Base-by-base conservation (phyloP, 1,140 invertebrate genomes). In the Drosophila punjabiensis region DNA sequence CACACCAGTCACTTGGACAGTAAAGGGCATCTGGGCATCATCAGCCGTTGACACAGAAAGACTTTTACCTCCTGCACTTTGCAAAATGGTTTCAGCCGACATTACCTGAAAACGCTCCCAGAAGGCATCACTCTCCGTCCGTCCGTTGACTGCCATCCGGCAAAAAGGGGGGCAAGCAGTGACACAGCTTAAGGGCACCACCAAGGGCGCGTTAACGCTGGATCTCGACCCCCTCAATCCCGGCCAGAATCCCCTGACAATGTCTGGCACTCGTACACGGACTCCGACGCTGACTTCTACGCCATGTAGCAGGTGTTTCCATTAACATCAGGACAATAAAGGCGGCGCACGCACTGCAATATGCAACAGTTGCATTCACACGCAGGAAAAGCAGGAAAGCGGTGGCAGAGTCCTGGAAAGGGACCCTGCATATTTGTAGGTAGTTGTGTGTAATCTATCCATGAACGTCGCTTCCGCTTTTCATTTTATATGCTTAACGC, bases 361-460 rank as follows among this genome's bases (percentile, higher is more conserved):
- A 85, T 85, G 82, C 82, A 86, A 86, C 82, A 86, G 82, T 86
- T 86, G 69, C 82, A 69, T 68, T 65, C 76, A 76, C 71, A 69
- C 35, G 37, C 2, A 18, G 43, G 56, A 13, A 63, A 41, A 16
- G 55, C 35, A 35, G n/a, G n/a, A n/a, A n/a, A n/a, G 55, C n/a
- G 24, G 7, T 43, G 37, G 56, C 24, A 70, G 30, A 20, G 28
- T 4, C 52, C 13, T 45, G 32, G n/a, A 24, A 45, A 16, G n/a
- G 16, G 24, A 14, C n/a, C 18, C 14, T 45, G 70, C 65, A 67
- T 56, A 67, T 71, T 68, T 67, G 47, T 70, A 82, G 70, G 75
- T 65, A 85, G 62, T 68, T 86, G 79, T 86, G 79, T 86, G 82
- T 86, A 86, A 86, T 86, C 82, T 86, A 86, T 86, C 75, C 79